A percentile compares a stretch with the other conserved stretches of the same genome.
Conservation (phyloP, 2,797 vertebrate species). For the Hypotaenidia philippensis region DNA sequence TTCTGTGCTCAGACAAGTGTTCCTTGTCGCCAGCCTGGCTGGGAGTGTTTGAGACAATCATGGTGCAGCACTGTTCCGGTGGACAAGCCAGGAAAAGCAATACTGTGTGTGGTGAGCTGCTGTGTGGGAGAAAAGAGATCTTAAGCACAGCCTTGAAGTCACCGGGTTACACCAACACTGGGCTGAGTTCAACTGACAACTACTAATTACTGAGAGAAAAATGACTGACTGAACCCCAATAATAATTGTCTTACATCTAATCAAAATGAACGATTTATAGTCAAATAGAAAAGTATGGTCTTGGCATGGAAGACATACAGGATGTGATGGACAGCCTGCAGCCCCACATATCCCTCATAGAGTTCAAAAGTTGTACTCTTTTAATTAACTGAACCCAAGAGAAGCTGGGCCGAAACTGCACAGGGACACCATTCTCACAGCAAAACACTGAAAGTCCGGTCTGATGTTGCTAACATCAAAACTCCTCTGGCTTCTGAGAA, state of each 20-base stretch:
- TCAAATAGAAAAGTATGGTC: conserved; percentile 27
- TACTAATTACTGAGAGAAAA: conserved; percentile 61
- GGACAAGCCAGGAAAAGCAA: not conserved
- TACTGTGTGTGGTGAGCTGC: not conserved
- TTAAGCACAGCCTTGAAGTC: conserved; percentile 46
- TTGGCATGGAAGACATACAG: not conserved
- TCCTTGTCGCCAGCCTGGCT: not conserved
- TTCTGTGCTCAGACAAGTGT: not conserved
- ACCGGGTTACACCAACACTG: not conserved
- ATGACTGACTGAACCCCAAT: conserved; percentile 40
- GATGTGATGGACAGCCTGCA: conserved; percentile 12
- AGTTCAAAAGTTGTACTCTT: conserved; percentile 20
- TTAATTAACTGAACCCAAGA: conserved; percentile 6
- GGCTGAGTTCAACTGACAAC: conserved; percentile 37
- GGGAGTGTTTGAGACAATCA: not conserved
- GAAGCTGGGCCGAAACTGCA: not conserved
- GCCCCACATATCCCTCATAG: not conserved
- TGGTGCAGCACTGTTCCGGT: not conserved
- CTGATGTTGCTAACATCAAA: not conserved
- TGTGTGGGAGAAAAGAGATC: conserved; percentile 9
- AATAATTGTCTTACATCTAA: conserved; percentile 45
- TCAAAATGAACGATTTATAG: conserved; percentile 36
- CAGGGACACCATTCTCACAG: not conserved
- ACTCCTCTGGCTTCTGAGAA: not conserved
- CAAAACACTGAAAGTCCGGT: not conserved